Evolutionary conservation across 2,888 invertebrate species (phyloP).

Genomic region (Microchrysa polita): DNA sequence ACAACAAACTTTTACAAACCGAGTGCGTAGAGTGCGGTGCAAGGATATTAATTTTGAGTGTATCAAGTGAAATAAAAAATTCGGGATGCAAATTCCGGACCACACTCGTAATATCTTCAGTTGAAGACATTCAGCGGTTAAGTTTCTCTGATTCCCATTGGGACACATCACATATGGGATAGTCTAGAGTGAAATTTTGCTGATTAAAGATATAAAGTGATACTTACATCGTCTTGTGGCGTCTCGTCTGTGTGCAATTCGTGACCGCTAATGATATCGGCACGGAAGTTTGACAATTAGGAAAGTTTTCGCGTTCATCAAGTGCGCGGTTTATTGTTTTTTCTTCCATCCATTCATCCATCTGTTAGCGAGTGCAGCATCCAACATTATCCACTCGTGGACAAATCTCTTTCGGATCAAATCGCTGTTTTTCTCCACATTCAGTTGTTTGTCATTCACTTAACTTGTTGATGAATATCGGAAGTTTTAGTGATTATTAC

Average conservation of each 20-base stretch:
- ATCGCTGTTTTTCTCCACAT: conserved; percentile 5
- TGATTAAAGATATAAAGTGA: conserved; percentile 23
- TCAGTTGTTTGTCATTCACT: conserved; percentile 17
- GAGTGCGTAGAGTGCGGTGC: no score
- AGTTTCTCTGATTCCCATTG: conserved; percentile 36
- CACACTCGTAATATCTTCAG: background rate
- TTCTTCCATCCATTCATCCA: background rate
- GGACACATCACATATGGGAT: conserved; percentile 38
- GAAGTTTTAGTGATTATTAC: conserved; percentile 15
- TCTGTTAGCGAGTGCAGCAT: no score
- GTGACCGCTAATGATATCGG: conserved; percentile 24
- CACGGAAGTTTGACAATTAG: conserved; percentile 31
- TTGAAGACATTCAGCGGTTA: background rate
- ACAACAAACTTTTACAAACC: no score
- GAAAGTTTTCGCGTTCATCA: conserved; percentile 35
- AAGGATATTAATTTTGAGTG: conserved; percentile 4
- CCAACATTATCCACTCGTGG: no score
- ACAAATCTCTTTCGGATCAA: no score
- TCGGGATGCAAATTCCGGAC: background rate
- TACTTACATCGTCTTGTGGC: no score
- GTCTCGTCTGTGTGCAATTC: conserved; percentile 25
- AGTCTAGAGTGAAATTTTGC: conserved; percentile 42
- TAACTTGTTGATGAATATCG: conserved; percentile 24
- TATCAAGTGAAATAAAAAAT: background rate
- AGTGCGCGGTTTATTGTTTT: conserved; percentile 2